Conservation (phyloP, 2,888 invertebrate species). For the Dorcus parallelipipedus region DNA sequence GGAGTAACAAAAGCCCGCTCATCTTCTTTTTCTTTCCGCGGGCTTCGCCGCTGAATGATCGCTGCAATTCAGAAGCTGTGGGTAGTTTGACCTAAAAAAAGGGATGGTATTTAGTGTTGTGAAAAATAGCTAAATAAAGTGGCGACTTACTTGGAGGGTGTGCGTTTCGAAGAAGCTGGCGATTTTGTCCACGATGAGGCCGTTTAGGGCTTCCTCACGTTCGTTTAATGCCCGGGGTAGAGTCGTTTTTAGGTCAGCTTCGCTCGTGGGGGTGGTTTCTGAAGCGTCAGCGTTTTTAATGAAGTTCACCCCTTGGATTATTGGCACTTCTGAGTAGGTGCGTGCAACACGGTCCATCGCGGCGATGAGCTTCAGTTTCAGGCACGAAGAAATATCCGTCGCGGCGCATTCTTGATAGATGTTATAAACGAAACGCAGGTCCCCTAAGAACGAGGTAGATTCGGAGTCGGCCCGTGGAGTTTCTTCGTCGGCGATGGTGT, state of each 20-base stretch:
- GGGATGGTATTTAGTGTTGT: neutral
- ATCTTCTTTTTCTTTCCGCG: constrained; percentile 67
- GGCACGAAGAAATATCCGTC: constrained; percentile 66
- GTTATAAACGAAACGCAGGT: constrained; percentile 71
- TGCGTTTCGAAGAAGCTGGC: constrained; percentile 74
- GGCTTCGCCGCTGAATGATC: constrained; percentile 58
- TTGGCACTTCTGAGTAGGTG: constrained; percentile 57
- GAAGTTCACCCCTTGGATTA: constrained; percentile 74
- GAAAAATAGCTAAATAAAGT: constrained; percentile 4
- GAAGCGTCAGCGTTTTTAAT: constrained; percentile 55
- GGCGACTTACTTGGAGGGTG: constrained; percentile 65
- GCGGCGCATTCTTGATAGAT: constrained; percentile 78
- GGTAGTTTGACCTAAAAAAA: constrained; percentile 69
- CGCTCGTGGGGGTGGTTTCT: constrained; percentile 50
- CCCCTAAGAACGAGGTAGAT: constrained; percentile 54
- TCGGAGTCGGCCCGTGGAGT: constrained; percentile 38
- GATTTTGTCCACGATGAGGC: constrained; percentile 71
- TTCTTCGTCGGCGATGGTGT: constrained; percentile 39
- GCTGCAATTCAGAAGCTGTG: constrained; percentile 60
- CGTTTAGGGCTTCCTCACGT: constrained; percentile 67
- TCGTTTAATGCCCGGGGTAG: constrained; percentile 73
- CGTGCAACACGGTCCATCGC: constrained; percentile 72
- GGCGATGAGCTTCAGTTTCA: constrained; percentile 76
- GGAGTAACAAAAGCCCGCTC: constrained; percentile 72
- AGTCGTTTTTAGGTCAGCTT: constrained; percentile 66